Conservation (phyloP, 2,797 vertebrate genomes). For the Lepidocolaptes lacrymiger region DNA sequence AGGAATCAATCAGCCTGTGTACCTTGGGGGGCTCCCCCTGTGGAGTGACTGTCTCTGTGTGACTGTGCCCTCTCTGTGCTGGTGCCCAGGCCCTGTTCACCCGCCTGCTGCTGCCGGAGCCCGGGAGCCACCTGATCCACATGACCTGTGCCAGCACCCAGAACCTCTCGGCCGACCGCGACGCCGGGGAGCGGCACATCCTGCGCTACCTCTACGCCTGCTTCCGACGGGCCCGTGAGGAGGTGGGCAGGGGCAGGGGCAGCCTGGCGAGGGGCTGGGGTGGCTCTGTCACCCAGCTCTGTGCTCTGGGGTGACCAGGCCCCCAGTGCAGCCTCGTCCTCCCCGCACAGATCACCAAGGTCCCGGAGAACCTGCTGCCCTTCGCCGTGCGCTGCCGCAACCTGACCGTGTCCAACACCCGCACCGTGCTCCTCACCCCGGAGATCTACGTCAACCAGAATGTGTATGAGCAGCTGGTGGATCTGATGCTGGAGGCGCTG, state of each 20-base stretch:
- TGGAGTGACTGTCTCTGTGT: fast-evolving
- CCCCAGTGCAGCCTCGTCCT: not conserved
- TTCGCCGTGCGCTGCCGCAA: conserved; percentile 92
- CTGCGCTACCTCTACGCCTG: conserved; percentile 92
- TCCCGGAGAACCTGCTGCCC: conserved; percentile 93
- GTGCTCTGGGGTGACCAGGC: fast-evolving
- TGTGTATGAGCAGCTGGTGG: conserved; percentile 91
- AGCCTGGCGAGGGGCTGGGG: fast-evolving
- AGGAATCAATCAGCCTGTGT: fast-evolving
- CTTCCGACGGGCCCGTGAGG: conserved; percentile 92
- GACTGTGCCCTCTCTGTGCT: fast-evolving
- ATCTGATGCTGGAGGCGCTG: conserved; percentile 90
- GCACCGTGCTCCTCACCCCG: conserved; percentile 92
- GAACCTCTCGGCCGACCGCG: conserved; percentile 94
- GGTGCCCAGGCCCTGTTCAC: conserved; percentile 88
- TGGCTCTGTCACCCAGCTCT: not conserved
- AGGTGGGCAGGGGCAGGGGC: conserved; percentile 77
- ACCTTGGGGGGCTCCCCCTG: fast-evolving
- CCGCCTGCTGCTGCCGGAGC: conserved; percentile 90
- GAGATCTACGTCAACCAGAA: conserved; percentile 96
- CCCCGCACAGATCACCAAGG: conserved; percentile 89
- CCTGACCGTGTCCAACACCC: conserved; percentile 88
- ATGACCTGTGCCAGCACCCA: conserved; percentile 88
- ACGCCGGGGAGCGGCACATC: conserved; percentile 91
- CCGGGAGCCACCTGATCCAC: conserved; percentile 91